Conservation (phyloP, 1,140 invertebrate species). For the Dinoponera quadriceps region DNA sequence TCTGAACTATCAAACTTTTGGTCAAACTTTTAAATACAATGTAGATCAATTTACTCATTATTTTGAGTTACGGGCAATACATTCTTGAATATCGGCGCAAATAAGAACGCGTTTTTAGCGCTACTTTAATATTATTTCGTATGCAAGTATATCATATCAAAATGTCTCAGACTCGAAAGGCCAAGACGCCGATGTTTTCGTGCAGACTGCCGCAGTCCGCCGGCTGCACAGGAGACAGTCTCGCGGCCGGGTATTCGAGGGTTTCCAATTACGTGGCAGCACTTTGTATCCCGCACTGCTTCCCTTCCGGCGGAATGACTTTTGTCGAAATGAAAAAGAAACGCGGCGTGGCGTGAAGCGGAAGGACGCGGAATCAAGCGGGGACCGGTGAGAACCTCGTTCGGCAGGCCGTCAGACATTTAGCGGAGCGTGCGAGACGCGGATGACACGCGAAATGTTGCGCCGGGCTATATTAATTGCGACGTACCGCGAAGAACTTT, state of each 20-base stretch:
- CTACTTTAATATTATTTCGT: background rate
- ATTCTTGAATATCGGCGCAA: too few relatives aligned
- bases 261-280: conserved; percentile 73
- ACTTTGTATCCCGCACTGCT: conserved; percentile 68
- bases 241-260: conserved; percentile 63
- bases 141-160: background rate
- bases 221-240: background rate
- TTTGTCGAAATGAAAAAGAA: conserved; percentile 77
- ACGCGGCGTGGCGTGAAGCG: conserved; percentile 75
- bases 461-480: conserved; percentile 41
- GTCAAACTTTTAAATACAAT: too few relatives aligned
- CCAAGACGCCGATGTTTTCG: conserved; percentile 52
- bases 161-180: conserved; percentile 1
- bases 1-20: too few relatives aligned
- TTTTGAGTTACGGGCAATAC: too few relatives aligned
- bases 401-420: conserved; percentile 53
- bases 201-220: conserved; percentile 4
- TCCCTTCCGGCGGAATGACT: conserved; percentile 68
- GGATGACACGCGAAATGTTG: conserved; percentile 30
- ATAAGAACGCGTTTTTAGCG: too few relatives aligned
- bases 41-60: too few relatives aligned
- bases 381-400: conserved; percentile 42
- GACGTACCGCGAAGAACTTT: conserved; percentile 10
- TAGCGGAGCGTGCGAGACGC: conserved; percentile 48
- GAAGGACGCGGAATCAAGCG: conserved; percentile 62